Base-by-base conservation (phyloP, 2,113 vertebrate genomes). In the Petrocephalus zakoni region DNA sequence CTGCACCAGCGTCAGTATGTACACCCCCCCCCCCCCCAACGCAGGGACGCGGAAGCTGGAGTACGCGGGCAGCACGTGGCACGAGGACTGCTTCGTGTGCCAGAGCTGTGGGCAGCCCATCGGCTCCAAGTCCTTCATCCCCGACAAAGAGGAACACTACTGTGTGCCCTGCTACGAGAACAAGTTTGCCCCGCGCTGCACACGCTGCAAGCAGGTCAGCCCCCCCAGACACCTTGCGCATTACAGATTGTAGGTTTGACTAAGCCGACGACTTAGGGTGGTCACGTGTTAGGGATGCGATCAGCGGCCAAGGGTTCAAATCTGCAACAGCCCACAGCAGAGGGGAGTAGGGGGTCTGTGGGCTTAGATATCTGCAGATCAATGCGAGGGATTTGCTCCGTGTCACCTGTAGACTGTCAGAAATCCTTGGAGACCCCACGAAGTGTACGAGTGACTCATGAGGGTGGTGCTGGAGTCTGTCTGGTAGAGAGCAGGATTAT, bases 151-250 rank as follows among this genome's bases (percentile, higher is more conserved):
- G 52, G 97, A 97, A 86, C 97, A 99, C 94, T 99, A 99, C 95
- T 99, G 98, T 7, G 98, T 99, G 85, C 92, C 97, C 90, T 99
- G 98, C 91, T 99, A 99, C 0, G 98, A 99, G 95, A 98, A 96
- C 95, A 99, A 99, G 96, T 98, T 99, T 0, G 97, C 98, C 29
- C 98, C 98, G 19, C 97, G 98, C 90, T 99, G 98, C 90, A 98
- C 97, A 55, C 97, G 96, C 88, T 99, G 98, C 96, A 98, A 97
- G 96, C 98, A 99, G 97, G 98, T 99, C 87, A 0, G 91, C 61
- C 4, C 19, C 49, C 51, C 49, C 6, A n/a, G 4, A 17, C 25
- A 7, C 22, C 42, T 8, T 15, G 47, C 8, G 15, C 34, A 17
- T 34, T 68, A 29, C 61, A 0, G 8, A 68, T 68, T 13, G 25